These are phyloP conservation scores for Palythoa heliodiscus DNA, from an alignment of 92 coral and sea anemone genomes.

Conservation along the genomic window DNA sequence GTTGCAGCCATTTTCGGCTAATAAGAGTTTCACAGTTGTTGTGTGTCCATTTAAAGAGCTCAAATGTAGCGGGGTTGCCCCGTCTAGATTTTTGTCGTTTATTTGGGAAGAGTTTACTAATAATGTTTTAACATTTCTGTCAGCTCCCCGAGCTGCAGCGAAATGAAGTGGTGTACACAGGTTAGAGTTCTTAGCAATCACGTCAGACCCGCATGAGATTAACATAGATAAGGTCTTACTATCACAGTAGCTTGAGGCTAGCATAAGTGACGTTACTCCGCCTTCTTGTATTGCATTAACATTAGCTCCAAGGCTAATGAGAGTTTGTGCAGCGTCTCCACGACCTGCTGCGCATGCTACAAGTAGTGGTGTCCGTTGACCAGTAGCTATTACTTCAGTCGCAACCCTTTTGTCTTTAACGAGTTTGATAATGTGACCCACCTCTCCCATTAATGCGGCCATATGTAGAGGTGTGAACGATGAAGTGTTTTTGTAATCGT, in stretches of 20 bases:
- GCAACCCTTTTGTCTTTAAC: slow-evolving; percentile 53
- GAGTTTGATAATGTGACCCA: slow-evolving; percentile 51
- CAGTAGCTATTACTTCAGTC: slow-evolving; percentile 49
- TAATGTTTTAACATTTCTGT: slow-evolving; percentile 50
- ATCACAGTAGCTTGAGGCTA: slow-evolving; percentile 60
- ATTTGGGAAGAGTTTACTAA: slow-evolving; percentile 40
- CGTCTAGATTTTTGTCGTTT: slow-evolving; percentile 53
- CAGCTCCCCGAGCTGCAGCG: slow-evolving; percentile 72
- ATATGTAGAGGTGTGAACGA: slow-evolving; percentile 65
- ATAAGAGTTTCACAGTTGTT: slow-evolving; percentile 44
- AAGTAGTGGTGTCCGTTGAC: slow-evolving; percentile 72
- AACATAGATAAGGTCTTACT: slow-evolving; percentile 48
- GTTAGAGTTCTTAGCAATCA: slow-evolving; percentile 36
- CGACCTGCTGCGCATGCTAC: slow-evolving; percentile 83
- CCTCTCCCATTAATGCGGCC: slow-evolving; percentile 69
- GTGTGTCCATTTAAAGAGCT: slow-evolving; percentile 62
- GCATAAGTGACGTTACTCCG: slow-evolving; percentile 66
- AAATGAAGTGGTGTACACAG: slow-evolving; percentile 71
- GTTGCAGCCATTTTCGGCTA: slow-evolving; percentile 60
- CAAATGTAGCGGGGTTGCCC: slow-evolving; percentile 70
- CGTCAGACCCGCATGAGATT: slow-evolving; percentile 60
- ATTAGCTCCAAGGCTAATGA: slow-evolving; percentile 66
- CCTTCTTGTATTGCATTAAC: slow-evolving; percentile 61
- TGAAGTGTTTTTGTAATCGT: slow-evolving; percentile 21
- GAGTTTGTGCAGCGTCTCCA: slow-evolving; percentile 45